Evolutionary conservation across 2,797 vertebrate genomes (phyloP).

Genomic region (Aldrovandia affinis): DNA sequence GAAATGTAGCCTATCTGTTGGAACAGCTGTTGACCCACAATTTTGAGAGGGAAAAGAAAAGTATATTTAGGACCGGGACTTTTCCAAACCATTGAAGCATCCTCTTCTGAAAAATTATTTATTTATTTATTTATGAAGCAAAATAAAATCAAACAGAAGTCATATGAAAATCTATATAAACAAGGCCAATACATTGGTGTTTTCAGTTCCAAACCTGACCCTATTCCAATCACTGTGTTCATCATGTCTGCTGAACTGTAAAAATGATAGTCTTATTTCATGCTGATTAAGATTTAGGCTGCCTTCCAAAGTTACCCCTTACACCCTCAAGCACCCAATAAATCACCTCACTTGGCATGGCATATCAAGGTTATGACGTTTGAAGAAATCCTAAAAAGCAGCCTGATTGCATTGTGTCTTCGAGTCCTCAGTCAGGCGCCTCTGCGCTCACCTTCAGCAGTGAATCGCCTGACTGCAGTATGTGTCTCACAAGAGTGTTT

Average conservation of each 20-base stretch:
- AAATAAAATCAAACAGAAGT: neutral
- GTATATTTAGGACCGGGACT: neutral
- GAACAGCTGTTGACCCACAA: conserved; percentile 2
- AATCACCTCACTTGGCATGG: no score
- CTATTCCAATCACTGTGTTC: neutral
- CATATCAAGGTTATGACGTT: neutral
- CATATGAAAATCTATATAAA: no score
- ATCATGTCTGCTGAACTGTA: no score
- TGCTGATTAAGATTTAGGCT: no score
- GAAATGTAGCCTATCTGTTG: neutral
- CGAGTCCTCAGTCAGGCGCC: neutral
- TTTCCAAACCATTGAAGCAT: neutral
- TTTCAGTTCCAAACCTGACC: neutral
- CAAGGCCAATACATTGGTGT: neutral
- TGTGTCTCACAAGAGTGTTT: neutral
- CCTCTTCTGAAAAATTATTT: no score
- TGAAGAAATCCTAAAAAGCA: neutral
- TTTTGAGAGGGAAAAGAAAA: neutral
- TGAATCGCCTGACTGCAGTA: neutral
- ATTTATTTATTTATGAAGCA: no score
- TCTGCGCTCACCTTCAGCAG: neutral
- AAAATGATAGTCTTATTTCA: neutral
- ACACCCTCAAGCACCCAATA: neutral
- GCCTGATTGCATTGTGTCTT: neutral
- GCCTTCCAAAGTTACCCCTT: neutral